Evolutionary conservation across 2,113 vertebrate genomes (phyloP).

Genomic region (Grantiella picta): DNA sequence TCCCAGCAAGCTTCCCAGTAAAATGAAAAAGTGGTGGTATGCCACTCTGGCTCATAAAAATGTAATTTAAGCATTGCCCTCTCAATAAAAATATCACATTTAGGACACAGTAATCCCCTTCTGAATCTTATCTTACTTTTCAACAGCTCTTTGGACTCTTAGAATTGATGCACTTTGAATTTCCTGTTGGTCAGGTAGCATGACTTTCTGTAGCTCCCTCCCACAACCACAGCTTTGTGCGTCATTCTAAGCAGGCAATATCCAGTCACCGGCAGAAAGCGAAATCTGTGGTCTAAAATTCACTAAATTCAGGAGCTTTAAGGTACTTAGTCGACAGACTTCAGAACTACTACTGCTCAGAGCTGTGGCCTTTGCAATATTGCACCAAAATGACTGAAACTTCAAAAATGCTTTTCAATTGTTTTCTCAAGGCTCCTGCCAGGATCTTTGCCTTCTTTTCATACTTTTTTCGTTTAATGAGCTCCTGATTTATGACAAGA

Average conservation of each 20-base stretch:
- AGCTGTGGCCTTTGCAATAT: background rate
- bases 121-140: slow-evolving; percentile 72
- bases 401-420: slow-evolving; percentile 35
- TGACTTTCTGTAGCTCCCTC: slow-evolving; percentile 59
- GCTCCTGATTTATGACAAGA: slow-evolving; percentile 69
- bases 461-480: slow-evolving; percentile 65
- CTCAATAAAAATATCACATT: slow-evolving; percentile 53
- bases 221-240: slow-evolving; percentile 41
- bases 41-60: slow-evolving; percentile 56
- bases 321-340: slow-evolving; percentile 32
- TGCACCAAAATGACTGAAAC: slow-evolving; percentile 32
- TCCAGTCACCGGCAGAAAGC: slow-evolving; percentile 9
- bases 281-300: background rate
- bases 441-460: slow-evolving; percentile 21
- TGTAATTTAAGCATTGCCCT: slow-evolving; percentile 55
- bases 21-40: slow-evolving; percentile 57
- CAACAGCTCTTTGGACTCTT: slow-evolving; percentile 68
- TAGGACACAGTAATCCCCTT: slow-evolving; percentile 59
- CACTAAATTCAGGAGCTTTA: slow-evolving; percentile 19
- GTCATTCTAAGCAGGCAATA: slow-evolving; percentile 7
- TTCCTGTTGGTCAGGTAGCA: slow-evolving; percentile 72
- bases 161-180: slow-evolving; percentile 63
- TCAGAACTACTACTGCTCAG: slow-evolving; percentile 3
- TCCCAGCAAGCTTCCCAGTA: slow-evolving; percentile 26
- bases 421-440: slow-evolving; percentile 44